Base-by-base conservation (phyloP, 35 echinoderm and acorn worm species). In the Lytechinus variegatus region DNA sequence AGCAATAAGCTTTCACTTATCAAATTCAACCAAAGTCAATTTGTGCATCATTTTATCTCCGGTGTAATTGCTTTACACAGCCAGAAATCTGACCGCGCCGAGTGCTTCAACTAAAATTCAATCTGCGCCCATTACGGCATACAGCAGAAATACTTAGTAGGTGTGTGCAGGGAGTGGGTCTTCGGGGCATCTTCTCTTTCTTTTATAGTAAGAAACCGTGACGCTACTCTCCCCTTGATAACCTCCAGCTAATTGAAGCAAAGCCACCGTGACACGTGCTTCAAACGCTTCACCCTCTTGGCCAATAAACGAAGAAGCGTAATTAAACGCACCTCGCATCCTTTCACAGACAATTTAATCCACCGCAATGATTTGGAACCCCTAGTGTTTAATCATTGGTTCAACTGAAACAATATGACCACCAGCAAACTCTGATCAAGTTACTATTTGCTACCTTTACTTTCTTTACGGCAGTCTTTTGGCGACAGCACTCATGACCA, bases 321-420 rank as follows among this genome's bases (percentile, higher is more conserved):
- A 79, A 79, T 79, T 79, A 79, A 79, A 79, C 19, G 66, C 66
- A 79, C 66, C 66, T 79, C 19, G 66, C 66, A 16, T 79, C 21
- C 66, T 79, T 79, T 79, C 66, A 79, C 66, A 79, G 66, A 79
- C 66, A 79, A 79, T 79, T 79, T 79, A 24, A 79, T 79, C 66
- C 66, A 79, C 8, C 66, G 8, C 66, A 79, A 79, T 79, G 66
- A 24, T 79, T 79, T 79, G 6, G 66, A 79, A 79, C 19, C 19
- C 3, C 24, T 79, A 79, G 66, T n/a, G 19, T n/a, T 79, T 19
- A n/a, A 19, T 58, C 66, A 79, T 24, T 79, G 66, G 19, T 79
- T 79, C 66, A 27, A 79, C 66, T 24, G 16, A 79, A 79, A 79
- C 66, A 71, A 71, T 79, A 79, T 24, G 19, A 79, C 19, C 16